Evolutionary conservation across 2,797 vertebrate species (phyloP).

Genomic region (Spinibarbus caldwelli): DNA sequence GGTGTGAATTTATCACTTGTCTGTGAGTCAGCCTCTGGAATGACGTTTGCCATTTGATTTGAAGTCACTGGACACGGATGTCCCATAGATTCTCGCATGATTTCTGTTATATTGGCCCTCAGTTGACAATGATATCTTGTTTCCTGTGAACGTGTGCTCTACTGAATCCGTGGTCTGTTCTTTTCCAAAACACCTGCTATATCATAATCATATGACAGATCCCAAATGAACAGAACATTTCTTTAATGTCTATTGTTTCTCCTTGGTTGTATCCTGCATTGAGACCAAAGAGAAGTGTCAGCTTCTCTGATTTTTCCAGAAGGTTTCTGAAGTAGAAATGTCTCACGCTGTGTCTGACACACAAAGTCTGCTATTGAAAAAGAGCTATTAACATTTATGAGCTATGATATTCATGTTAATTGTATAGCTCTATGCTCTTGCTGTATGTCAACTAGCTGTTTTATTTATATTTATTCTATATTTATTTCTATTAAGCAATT

Average conservation of each 20-base stretch:
- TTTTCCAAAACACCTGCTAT: slow-evolving; percentile 74
- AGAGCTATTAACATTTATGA: background rate
- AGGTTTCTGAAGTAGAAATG: background rate
- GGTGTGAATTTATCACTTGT: slow-evolving; percentile 77
- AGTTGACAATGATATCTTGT: slow-evolving; percentile 76
- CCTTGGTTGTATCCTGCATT: background rate
- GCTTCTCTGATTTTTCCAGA: background rate
- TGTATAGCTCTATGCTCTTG: background rate
- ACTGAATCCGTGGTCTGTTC: slow-evolving; percentile 73
- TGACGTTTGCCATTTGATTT: slow-evolving; percentile 61
- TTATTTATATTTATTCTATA: background rate
- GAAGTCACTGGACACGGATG: slow-evolving; percentile 81
- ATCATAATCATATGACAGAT: slow-evolving; percentile 42
- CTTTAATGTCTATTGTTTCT: slow-evolving; percentile 9
- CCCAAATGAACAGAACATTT: slow-evolving; percentile 39
- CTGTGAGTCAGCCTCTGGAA: slow-evolving; percentile 68
- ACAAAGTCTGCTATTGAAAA: background rate
- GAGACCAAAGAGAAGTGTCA: background rate
- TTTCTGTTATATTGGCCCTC: slow-evolving; percentile 73
- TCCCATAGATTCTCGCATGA: slow-evolving; percentile 70
- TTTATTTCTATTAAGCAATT: background rate
- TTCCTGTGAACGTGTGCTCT: slow-evolving; percentile 77
- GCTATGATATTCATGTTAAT: background rate
- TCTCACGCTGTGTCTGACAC: background rate
- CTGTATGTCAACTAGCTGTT: background rate